phyloP scores from a whole-genome alignment of 2,888 invertebrate species.

The Amitus sp. region DNA sequence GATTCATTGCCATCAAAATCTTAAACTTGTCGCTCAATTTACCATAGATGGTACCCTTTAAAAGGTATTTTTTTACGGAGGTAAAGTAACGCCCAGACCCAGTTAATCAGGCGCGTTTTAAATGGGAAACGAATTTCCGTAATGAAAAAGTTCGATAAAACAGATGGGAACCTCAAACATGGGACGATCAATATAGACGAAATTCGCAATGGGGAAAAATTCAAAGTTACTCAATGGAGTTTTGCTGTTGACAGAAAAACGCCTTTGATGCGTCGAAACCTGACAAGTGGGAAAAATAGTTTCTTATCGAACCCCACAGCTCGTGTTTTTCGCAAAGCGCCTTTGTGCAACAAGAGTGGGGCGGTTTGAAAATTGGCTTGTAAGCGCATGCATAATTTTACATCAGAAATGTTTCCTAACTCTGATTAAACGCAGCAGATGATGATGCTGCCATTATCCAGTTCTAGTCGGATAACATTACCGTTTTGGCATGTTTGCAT shows the following conservation, averaged over 20 bases:
- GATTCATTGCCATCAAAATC: no score
- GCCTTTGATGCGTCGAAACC: background rate
- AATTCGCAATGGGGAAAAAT: background rate
- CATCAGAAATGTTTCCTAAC: conserved; percentile 5
- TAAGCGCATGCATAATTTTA: conserved; percentile 2
- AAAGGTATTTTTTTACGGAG: no score
- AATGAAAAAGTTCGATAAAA: conserved; percentile 12
- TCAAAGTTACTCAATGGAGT: no score
- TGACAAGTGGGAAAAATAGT: background rate
- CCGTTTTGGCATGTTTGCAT: background rate
- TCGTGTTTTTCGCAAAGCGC: no score
- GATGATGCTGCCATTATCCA: background rate
- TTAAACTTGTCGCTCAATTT: no score
- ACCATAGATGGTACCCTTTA: no score
- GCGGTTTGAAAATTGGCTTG: background rate
- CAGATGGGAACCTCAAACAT: conserved; percentile 3
- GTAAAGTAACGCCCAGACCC: no score
- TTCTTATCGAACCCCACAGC: background rate
- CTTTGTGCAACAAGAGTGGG: background rate
- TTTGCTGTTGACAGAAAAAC: no score
- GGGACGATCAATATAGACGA: background rate
- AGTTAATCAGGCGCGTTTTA: no score
- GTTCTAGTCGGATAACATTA: background rate
- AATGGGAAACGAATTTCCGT: no score
- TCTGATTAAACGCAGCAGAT: background rate